Conservation (phyloP, 2,113 vertebrate genomes). For the Australoheros scitulus region DNA sequence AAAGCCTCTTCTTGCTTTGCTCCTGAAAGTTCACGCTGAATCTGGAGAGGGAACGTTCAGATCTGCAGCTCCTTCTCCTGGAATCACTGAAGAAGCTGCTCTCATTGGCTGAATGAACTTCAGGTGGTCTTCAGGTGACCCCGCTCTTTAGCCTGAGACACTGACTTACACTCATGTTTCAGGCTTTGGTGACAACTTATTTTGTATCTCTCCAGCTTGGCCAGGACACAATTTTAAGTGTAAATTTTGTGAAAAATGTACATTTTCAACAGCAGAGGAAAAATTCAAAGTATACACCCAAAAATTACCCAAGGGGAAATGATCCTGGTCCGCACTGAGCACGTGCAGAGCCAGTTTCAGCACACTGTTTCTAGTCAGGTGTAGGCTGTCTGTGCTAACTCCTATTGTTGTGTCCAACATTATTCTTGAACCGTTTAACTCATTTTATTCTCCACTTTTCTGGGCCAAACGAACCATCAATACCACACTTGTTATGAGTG, state of each 20-base stretch:
- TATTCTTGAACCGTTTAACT: background rate
- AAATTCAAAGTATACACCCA: background rate
- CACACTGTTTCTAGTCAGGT: background rate
- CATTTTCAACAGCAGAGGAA: background rate
- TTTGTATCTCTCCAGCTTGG: too few species aligned
- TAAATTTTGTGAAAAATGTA: background rate
- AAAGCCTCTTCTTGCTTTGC: background rate
- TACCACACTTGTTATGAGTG: constrained; percentile 39
- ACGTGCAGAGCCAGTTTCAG: background rate
- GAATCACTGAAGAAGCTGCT: background rate
- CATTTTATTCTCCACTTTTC: background rate
- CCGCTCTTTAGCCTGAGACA: background rate
- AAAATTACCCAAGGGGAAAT: background rate
- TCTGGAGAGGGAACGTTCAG: background rate
- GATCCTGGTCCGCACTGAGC: background rate
- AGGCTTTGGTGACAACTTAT: background rate
- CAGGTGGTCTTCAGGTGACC: background rate
- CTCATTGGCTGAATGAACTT: background rate
- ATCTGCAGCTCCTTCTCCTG: background rate
- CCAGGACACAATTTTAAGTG: background rate
- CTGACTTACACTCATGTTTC: background rate
- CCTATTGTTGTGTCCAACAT: background rate
- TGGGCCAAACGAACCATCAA: constrained; percentile 7
- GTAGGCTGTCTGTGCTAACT: too few species aligned
- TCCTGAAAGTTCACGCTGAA: background rate